Base-by-base conservation (phyloP, 2,888 invertebrate genomes). In the Diploptera punctata region DNA sequence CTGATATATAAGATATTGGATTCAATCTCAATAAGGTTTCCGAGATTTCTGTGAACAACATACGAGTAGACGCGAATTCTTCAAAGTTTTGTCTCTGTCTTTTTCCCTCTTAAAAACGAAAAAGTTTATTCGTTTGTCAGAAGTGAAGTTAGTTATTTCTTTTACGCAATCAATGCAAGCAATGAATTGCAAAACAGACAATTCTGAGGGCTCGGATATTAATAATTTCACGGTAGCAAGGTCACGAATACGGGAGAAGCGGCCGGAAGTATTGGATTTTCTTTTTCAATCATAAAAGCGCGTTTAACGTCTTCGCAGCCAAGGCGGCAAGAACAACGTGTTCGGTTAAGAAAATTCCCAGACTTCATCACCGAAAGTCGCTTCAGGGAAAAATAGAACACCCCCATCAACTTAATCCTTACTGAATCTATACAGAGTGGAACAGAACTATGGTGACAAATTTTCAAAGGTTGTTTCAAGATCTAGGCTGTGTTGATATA, bases 101-200 rank as follows among this genome's bases (percentile, higher is more conserved):
- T n/a, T 49, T 19, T 10, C 21, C 33, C 18, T 33, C 19, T 43
- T 24, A 19, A 9, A 7, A 44, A 26, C 38, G 47, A 18, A 65
- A 65, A 43, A 44, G n/a, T 65, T 65, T 65, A 24, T 47, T 43
- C 65, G 65, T 44, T 44, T 65, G 19, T 16, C 0, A 18, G 52
- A 21, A 31, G 33, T 29, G 26, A 43, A 69, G 26, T 69, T 69
- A 44, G 38, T 69, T 68, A 68, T 68, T 68, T 69, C 54, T 69
- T 60, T 69, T 65, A 52, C 31, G 70, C 65, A 70, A 70, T 70
- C 70, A 70, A 70, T 65, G 70, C 33, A 61, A 29, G 70, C 70
- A 70, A 70, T 70, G 70, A 70, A 70, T 70, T 70, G 70, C 70
- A 70, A 65, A 70, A 61, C 70, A 70, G 70, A 70, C 62, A 70